Base-by-base conservation (phyloP, 2,797 vertebrate species). In the Adelosebastes latens region DNA sequence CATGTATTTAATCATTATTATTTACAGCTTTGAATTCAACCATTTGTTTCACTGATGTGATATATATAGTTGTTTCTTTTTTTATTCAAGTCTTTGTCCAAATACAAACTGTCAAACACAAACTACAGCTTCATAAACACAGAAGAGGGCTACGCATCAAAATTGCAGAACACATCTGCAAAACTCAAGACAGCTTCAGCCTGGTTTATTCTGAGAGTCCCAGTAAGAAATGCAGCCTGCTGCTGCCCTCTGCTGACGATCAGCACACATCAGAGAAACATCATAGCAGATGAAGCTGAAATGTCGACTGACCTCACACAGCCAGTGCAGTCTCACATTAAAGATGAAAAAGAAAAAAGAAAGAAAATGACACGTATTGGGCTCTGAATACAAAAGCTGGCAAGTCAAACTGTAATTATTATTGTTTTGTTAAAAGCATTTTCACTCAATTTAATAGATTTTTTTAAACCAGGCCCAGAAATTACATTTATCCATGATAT, bases 191-290 rank as follows among this genome's bases (percentile, higher is more conserved):
- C 67, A 24, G 36, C 10, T 49, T 11, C 13, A 5, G 14, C 1
- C 0, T 24, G 6, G 8, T 58, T 55, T 14, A 29, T 49, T 20
- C 20, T 36, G 25, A 20, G 60, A 24, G 53, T 59, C 2, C 12
- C 12, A 14, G 32, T 5, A 6, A 31, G 46, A 58, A 36, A 10
- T 29, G 25, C n/a, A 29, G 27, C 63, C 53, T 27, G 72, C 53
- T 89, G 68, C 83, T 88, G 85, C 89, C 90, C 88, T 76, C 90
- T 92, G 81, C 75, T 88, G 90, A 52, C 52, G 2, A 6, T n/a
- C 13, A 81, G 76, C 9, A 56, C 42, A 60, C 56, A 69, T 72
- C 12, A 78, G 3, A 18, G 3, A 20, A 55, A 29, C 2, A 25
- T 8, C 10, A 22, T 22, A 13, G 52, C 20, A 55, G 34, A 53